phyloP scores from a whole-genome alignment of 2,888 invertebrate genomes.

The Yponomeuta malinellus region DNA sequence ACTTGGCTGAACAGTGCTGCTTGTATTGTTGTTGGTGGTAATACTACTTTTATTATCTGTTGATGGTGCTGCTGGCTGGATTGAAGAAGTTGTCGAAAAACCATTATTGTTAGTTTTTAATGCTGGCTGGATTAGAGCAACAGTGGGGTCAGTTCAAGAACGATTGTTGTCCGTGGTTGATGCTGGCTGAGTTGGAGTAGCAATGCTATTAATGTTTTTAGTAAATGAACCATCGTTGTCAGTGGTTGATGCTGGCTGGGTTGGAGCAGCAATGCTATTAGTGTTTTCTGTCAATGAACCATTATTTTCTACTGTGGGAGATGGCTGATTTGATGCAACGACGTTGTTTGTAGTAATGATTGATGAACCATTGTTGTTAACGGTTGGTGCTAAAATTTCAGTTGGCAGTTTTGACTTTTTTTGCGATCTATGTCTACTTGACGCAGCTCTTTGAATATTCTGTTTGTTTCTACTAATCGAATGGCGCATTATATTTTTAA shows the following conservation, averaged over 20 bases:
- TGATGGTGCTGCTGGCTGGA: constrained; percentile 4
- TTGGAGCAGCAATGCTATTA: constrained; percentile 10
- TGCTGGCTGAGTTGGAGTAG: constrained; percentile 14
- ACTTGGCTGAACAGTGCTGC: constrained; percentile 11
- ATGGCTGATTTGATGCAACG: constrained; percentile 17
- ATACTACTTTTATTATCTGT: neutral
- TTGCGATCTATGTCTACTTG: constrained; percentile 16
- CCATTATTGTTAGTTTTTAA: constrained; percentile 13
- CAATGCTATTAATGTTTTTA: constrained; percentile 12
- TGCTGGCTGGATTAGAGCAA: constrained; percentile 15
- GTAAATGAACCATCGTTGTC: constrained; percentile 16
- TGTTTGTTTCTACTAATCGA: constrained; percentile 19
- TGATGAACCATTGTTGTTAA: constrained; percentile 16
- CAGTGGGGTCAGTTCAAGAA: constrained; percentile 15
- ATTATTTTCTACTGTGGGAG: constrained; percentile 15
- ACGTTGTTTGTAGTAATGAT: constrained; percentile 16
- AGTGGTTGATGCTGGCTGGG: constrained; percentile 11
- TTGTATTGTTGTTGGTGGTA: constrained; percentile 10
- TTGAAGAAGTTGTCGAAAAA: constrained; percentile 13
- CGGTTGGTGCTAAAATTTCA: constrained; percentile 13
- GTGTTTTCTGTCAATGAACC: constrained; percentile 14
- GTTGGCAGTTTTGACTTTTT: constrained; percentile 16
- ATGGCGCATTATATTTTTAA: constrained; percentile 20
- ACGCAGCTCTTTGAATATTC: constrained; percentile 17
- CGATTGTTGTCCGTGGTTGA: constrained; percentile 13